Base-by-base conservation (phyloP, 2,113 vertebrate species). In the Solea solea region DNA sequence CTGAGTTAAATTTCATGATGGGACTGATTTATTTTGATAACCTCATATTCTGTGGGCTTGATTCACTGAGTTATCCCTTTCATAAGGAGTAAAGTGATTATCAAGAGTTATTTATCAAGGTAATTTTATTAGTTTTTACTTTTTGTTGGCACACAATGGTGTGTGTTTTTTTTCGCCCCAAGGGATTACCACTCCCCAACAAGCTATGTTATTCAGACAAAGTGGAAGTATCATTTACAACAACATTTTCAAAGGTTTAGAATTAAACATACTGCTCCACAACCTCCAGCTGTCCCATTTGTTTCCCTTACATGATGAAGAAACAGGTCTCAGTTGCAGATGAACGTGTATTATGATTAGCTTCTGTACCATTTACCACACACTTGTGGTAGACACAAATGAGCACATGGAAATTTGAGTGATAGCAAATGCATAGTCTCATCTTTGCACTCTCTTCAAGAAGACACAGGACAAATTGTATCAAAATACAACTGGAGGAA, bases 281-380 rank as follows among this genome's bases (percentile, higher is more conserved):
- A 75, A 64, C 28, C n/a, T 70, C 61, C 69, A 71, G 54, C 62
- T 74, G 72, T 67, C 65, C 46, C 14, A 46, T 7, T 53, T 63
- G 55, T 63, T 27, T 21, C 21, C 21, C 54, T 54, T n/a, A 57
- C 34, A 51, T 64, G 69, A 53, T 64, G 1, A 14, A 64, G 27
- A 57, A 45, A n/a, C 25, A 55, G 61, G 57, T 57, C 53, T 2
- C 15, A 48, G 27, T 57, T 21, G 21, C 21, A 21, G 21, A 21
- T 21, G 21, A 21, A 21, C n/a, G n/a, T n/a, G n/a, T n/a, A n/a
- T n/a, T n/a, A n/a, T n/a, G n/a, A n/a, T n/a, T n/a, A n/a, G n/a
- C n/a, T n/a, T n/a, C n/a, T n/a, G n/a, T n/a, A n/a, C n/a, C n/a
- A n/a, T n/a, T n/a, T n/a, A n/a, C n/a, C n/a, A n/a, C n/a, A n/a